Evolutionary conservation across 2,888 invertebrate species (phyloP).

Genomic region (Drosophila aldrichi): DNA sequence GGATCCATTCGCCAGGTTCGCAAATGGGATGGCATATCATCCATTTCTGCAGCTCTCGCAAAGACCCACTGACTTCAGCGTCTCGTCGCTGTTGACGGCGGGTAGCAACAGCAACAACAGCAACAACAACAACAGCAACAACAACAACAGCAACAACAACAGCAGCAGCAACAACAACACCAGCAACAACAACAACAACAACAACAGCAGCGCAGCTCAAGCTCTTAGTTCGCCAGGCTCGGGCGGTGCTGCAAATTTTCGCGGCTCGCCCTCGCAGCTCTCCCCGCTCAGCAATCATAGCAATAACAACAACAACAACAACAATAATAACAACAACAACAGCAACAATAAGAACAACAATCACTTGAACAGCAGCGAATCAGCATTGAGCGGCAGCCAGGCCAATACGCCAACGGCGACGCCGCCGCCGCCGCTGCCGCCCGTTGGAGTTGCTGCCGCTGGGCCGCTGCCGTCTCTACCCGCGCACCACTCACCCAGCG

Average conservation of each 20-base stretch:
- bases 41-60: constrained; percentile 93
- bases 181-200: constrained; percentile 78
- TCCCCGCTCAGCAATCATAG: constrained; percentile 83
- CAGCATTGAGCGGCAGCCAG: constrained; percentile 42
- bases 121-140: constrained; percentile 70
- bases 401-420: constrained; percentile 55
- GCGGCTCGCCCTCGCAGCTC: constrained; percentile 76
- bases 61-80: constrained; percentile 96
- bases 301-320: constrained; percentile 78
- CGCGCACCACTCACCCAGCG: constrained; percentile 83
- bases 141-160: constrained; percentile 59
- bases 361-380: constrained; percentile 55
- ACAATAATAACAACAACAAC: constrained; percentile 59
- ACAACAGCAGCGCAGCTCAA: constrained; percentile 70
- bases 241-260: constrained; percentile 55
- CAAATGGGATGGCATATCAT: constrained; percentile 91
- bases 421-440: constrained; percentile 32
- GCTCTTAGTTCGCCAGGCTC: constrained; percentile 58
- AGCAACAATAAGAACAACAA: constrained; percentile 52
- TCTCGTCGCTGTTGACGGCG: constrained; percentile 94
- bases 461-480: constrained; percentile 60
- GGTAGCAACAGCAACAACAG: constrained; percentile 85
- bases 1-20: constrained; percentile 86
- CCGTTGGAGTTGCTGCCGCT: constrained; percentile 67
- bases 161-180: constrained; percentile 50